A percentile compares a stretch with the other conserved stretches of the same genome.
Evolutionary conservation across 2,888 invertebrate genomes (phyloP).

Genomic region (Abrostola triplasia): DNA sequence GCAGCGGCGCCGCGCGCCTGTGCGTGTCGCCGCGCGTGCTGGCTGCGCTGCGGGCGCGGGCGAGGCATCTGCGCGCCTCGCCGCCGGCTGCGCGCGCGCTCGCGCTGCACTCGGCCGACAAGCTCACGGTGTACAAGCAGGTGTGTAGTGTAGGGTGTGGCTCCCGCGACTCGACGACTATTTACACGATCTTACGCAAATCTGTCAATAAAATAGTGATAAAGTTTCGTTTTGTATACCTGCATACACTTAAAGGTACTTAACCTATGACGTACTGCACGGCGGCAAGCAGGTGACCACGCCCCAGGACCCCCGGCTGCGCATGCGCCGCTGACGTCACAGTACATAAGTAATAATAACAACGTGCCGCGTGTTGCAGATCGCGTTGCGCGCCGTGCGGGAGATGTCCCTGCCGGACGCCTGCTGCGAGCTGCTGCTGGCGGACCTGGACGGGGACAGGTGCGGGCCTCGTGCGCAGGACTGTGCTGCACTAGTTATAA

Average conservation of each 20-base stretch:
- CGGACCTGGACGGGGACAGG: slow-evolving; percentile 65
- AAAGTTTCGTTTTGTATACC: no score
- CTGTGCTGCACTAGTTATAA: no score
- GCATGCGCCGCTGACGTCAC: no score
- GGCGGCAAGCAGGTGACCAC: no score
- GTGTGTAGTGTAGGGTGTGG: slow-evolving; percentile 31
- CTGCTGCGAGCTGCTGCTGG: slow-evolving; percentile 76
- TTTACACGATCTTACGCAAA: no score
- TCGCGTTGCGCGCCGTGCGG: slow-evolving; percentile 96
- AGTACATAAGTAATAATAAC: no score
- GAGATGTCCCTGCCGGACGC: slow-evolving; percentile 97
- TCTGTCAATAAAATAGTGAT: no score
- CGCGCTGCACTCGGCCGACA: slow-evolving; percentile 84
- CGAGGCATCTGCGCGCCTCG: slow-evolving; percentile 93
- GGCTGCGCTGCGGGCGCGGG: slow-evolving; percentile 94
- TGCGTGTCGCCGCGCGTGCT: slow-evolving; percentile 92
- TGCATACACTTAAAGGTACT: no score
- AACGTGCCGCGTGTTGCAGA: slow-evolving; percentile 86
- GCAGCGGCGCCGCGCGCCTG: slow-evolving; percentile 41
- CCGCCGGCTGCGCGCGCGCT: slow-evolving; percentile 94
- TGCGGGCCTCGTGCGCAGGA: no score
- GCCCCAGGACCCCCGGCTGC: no score
- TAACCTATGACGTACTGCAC: no score
- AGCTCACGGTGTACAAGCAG: slow-evolving; percentile 53
- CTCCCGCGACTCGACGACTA: no score